phyloP scores from a whole-genome alignment of 2,113 vertebrate genomes.

The Chascanopsetta lugubris region DNA sequence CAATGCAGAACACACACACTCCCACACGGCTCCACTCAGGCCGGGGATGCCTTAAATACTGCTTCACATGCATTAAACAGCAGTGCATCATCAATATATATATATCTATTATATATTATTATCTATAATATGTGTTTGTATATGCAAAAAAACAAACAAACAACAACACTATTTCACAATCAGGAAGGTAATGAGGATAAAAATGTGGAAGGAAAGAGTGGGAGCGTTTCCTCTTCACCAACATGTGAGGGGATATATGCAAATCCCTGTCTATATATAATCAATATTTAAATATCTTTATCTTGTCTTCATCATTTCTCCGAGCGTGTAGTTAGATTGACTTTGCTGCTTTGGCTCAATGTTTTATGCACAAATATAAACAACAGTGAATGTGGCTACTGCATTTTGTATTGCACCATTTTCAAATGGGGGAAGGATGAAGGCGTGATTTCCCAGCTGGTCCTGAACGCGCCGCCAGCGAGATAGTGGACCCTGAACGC shows the following conservation, averaged over 20 bases:
- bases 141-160: constrained; percentile 23
- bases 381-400: neutral
- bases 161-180: constrained; percentile 74
- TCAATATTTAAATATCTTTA: constrained; percentile 13
- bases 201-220: constrained; percentile 3
- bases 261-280: constrained; percentile 12
- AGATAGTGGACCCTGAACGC: constrained; percentile 72
- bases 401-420: neutral
- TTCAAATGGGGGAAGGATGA: neutral
- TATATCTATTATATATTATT: neutral
- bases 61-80: constrained; percentile 9
- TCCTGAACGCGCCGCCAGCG: constrained; percentile 32
- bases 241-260: constrained; percentile 18
- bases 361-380: constrained; percentile 6
- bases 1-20: constrained; percentile 4
- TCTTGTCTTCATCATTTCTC: constrained; percentile 56
- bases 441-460: neutral
- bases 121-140: constrained; percentile 13
- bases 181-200: constrained; percentile 67
- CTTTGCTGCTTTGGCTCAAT: constrained; percentile 5
- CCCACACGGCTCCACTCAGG: neutral
- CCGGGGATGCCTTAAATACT: constrained; percentile 26
- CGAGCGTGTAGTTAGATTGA: constrained; percentile 60
- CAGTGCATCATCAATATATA: constrained; percentile 26
- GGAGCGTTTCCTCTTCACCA: constrained; percentile 29